phyloP scores from a whole-genome alignment of 2,797 vertebrate species.

The Poliocrania exsul region DNA sequence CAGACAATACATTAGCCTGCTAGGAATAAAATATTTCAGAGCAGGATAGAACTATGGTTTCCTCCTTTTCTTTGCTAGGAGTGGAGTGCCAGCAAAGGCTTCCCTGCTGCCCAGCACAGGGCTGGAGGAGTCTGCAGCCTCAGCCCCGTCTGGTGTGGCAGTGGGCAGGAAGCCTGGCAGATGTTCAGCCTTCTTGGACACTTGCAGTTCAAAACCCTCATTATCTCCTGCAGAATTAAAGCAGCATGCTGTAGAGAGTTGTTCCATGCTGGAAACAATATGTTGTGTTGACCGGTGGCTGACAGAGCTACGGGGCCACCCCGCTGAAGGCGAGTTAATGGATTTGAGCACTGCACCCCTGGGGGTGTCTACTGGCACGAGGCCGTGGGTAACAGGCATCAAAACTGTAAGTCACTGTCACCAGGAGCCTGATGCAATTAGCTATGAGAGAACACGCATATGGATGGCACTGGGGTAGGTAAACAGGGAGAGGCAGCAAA shows the following conservation, averaged over 20 bases:
- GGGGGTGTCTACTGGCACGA: background rate
- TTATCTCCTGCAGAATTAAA: background rate
- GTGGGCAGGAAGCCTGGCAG: background rate
- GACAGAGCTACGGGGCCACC: background rate
- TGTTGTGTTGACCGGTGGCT: background rate
- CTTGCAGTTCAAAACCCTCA: background rate
- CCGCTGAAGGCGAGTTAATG: background rate
- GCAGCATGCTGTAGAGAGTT: background rate
- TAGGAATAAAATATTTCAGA: background rate
- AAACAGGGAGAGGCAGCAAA: background rate
- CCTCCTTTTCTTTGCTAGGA: background rate
- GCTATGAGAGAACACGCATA: background rate
- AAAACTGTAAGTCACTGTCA: background rate
- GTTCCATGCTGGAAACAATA: background rate
- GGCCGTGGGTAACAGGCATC: background rate
- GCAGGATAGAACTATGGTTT: background rate
- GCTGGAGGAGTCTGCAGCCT: background rate
- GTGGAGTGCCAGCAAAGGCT: fast-evolving
- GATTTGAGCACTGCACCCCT: background rate
- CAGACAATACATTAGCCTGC: background rate
- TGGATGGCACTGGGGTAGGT: background rate
- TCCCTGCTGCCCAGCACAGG: fast-evolving
- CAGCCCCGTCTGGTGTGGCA: fast-evolving
- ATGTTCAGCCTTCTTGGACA: background rate
- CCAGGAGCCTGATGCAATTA: background rate